Percentiles rank a stretch among this genome's conserved stretches.
Evolutionary conservation across 92 coral and sea anemone genomes (phyloP).

Genomic region (Nematostella vectensis): DNA sequence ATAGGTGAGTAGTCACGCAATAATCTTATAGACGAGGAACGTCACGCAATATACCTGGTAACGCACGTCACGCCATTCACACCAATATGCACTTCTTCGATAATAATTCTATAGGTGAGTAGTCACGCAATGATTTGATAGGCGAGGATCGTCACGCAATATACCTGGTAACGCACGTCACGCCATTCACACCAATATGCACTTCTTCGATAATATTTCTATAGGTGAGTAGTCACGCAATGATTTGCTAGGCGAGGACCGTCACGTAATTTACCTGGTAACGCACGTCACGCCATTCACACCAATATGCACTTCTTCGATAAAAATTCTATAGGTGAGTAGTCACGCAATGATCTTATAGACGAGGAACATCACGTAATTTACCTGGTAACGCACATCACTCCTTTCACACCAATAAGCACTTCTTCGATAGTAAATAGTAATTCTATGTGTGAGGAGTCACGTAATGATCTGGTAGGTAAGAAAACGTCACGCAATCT

Average conservation of each 20-base stretch:
- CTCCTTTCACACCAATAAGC: conserved; percentile 49
- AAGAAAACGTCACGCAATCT: neutral
- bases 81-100: conserved; percentile 73
- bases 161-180: neutral
- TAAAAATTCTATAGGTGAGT: conserved; percentile 55
- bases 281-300: conserved; percentile 11
- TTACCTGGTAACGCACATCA: neutral
- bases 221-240: conserved; percentile 48
- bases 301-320: conserved; percentile 68
- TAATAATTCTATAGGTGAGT: conserved; percentile 58
- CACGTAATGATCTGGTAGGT: too few relatives aligned
- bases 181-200: conserved; percentile 48
- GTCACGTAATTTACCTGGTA: neutral
- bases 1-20: conserved; percentile 48
- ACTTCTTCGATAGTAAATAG: conserved; percentile 68
- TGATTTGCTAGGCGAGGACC: too few relatives aligned
- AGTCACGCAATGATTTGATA: too few relatives aligned
- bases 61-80: conserved; percentile 12
- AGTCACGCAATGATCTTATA: too few relatives aligned
- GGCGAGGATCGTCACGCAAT: neutral
- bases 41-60: neutral
- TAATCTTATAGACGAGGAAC: too few relatives aligned
- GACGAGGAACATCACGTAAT: neutral
- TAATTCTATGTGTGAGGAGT: conserved; percentile 56
- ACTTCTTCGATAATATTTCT: conserved; percentile 69